Percentiles rank a stretch among this genome's conserved stretches.
phyloP scores from a whole-genome alignment of 1,140 invertebrate species.

The Anoplolepis gracilipes region DNA sequence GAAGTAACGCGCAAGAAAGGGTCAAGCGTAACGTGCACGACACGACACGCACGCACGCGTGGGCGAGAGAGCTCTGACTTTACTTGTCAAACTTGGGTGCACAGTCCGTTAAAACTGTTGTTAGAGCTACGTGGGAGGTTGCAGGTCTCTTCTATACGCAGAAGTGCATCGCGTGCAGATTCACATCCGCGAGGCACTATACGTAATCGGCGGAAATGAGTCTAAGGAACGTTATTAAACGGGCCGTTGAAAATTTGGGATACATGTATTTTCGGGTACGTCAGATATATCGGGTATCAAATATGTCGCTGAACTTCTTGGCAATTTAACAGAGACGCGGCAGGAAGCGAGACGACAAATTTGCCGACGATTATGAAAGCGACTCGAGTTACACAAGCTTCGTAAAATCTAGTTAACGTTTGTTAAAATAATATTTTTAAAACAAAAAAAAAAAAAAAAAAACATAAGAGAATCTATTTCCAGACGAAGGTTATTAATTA shows the following conservation, averaged over 20 bases:
- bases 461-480: not conserved
- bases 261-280: constrained; percentile 38
- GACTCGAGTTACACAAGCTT: not conserved
- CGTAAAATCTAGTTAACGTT: not conserved
- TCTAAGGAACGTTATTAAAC: not conserved
- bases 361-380: constrained; percentile 16
- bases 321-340: constrained; percentile 35
- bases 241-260: constrained; percentile 27
- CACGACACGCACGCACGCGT: constrained; percentile 49
- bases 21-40: not conserved
- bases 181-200: constrained; percentile 8
- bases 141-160: constrained; percentile 2
- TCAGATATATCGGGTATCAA: constrained; percentile 35
- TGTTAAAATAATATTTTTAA: not conserved
- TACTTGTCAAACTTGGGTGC: constrained; percentile 76
- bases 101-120: constrained; percentile 71
- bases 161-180: not conserved
- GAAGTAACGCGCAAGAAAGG: not conserved
- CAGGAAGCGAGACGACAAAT: constrained; percentile 6
- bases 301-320: constrained; percentile 55
- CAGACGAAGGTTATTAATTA: not conserved
- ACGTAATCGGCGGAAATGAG: not conserved
- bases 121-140: constrained; percentile 76
- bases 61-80: constrained; percentile 72
- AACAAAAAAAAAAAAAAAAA: no score